Base-by-base conservation (phyloP, 2,797 vertebrate species). In the Phataginus tricuspis region DNA sequence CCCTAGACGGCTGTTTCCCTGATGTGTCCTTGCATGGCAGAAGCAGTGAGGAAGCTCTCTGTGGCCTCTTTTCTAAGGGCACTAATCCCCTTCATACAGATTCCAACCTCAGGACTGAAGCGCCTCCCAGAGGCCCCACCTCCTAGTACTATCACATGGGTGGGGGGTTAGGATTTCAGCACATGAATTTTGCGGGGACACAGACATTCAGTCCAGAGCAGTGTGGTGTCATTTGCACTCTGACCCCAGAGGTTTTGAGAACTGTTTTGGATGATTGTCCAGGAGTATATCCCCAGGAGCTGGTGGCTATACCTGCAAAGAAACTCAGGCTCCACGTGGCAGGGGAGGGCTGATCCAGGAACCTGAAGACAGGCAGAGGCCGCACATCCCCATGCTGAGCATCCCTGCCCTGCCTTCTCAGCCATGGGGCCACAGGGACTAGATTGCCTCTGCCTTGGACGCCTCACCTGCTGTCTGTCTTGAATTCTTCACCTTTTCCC, bases 401-500 rank as follows among this genome's bases (percentile, higher is more conserved):
- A 55, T 68, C 27, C 18, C 39, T 77, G 68, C n/a, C 15, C 11
- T 31, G 42, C 45, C 45, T 82, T 78, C n/a, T 69, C 49, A 55
- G 45, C 31, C 74, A 45, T 1, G 59, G 42, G 61, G 59, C 31
- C 71, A 25, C 29, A 51, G 92, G 94, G 90, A 95, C 74, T 72
- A 25, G 87, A 15, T 91, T 55, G 18, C 4, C 19, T 90, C 96
- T 93, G 12, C 1, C 0, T 72, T 27, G 96, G 98, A 91, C 29
- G 37, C 59, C n/a, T 72, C 51, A 57, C 27, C 86, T 79, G 18
- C 93, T 96, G 92, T 96, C 97, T 96, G 7, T 0, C 69, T 93
- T 49, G 27, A 96, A 68, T 97, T 94, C 96, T 53, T 97, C 75
- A 4, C 25, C 80, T 91, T 91, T 92, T 86, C 75, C 93, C 96